Evolutionary conservation across 2,888 invertebrate genomes (phyloP), one percentile per base, ranked within the genome.

Genomic region (Brassicogethes aeneus): DNA sequence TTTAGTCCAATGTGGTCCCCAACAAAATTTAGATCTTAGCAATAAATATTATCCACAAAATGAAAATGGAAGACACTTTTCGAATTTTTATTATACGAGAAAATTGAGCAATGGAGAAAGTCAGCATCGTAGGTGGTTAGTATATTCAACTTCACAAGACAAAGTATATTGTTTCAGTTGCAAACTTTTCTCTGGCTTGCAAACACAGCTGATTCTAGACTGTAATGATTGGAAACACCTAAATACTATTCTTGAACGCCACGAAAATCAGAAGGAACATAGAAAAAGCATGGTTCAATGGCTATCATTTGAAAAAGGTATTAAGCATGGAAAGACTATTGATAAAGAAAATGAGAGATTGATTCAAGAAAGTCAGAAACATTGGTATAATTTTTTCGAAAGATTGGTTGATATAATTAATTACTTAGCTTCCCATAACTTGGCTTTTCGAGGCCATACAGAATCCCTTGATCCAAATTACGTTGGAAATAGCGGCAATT

Each of bases 321-420:
- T 23, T 10, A 23, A 23, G 10, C 23, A 23, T 10, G 23, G 23
- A 23, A 23, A 23, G 10, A 23, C 5, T 7, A 14, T 41, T 31
- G 41, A 41, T 37, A 29, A 37, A 12, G 41, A 41, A 32, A 41
- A 31, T 17, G 37, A 41, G 32, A 37, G 32, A 17, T 32, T 14
- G 12, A 37, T 41, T 41, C n/a, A 10, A 16, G 41, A 41, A 41
- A 37, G 36, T 29, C 41, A 37, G 32, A 41, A 23, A 32, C 33
- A 41, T 31, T 41, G 37, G 36, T 17, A 41, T 16, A 36, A 41
- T 41, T 41, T 36, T 31, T 41, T 41, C 16, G 36, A 41, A 23
- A 37, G 31, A 41, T 31, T 37, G n/a, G 31, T 37, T 32, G 31
- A 37, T 41, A 37, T 41, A n/a, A 41, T 37, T 10, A 16, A 41